A percentile compares a stretch with the other conserved stretches of the same genome.
Conservation (phyloP, 2,113 vertebrate species). For the Epinephelus lanceolatus region DNA sequence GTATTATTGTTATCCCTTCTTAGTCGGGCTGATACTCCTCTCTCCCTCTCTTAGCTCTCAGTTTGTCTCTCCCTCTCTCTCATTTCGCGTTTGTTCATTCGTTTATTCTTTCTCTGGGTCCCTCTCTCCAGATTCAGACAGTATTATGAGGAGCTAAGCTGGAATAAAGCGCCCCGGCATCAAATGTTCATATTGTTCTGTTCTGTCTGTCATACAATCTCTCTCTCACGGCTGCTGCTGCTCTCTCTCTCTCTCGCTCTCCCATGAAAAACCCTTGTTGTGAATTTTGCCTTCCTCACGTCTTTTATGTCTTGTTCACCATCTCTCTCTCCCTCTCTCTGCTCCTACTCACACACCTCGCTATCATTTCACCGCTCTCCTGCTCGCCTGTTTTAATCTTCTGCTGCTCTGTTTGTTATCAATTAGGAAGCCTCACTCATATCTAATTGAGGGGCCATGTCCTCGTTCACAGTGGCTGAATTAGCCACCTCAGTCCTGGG, state of each 20-base stretch:
- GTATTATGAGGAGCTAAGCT: constrained; percentile 80
- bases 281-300: constrained; percentile 34
- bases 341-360: constrained; percentile 1
- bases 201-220: constrained; percentile 62
- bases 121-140: constrained; percentile 74
- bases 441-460: constrained; percentile 72
- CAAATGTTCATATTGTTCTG: constrained; percentile 80
- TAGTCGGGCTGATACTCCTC: constrained; percentile 79
- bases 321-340: constrained; percentile 16
- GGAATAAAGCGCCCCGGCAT: constrained; percentile 75
- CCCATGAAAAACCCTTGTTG: constrained; percentile 27
- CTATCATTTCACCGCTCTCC: constrained; percentile 23
- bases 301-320: constrained; percentile 41
- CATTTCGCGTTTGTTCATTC: constrained; percentile 65
- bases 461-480: constrained; percentile 53
- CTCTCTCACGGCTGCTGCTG: constrained; percentile 10
- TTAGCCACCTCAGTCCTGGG: constrained; percentile 63
- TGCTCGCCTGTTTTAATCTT: constrained; percentile 53
- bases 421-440: constrained; percentile 69
- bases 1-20: constrained; percentile 87
- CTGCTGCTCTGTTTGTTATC: constrained; percentile 74
- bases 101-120: constrained; percentile 63
- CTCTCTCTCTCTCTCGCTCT: not conserved
- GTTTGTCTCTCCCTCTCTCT: constrained; percentile 44
- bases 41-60: constrained; percentile 44